A percentile compares a stretch with the other conserved stretches of the same genome.
Evolutionary conservation across 1,140 invertebrate species (phyloP).

Genomic region (Drosophila novamexicana): DNA sequence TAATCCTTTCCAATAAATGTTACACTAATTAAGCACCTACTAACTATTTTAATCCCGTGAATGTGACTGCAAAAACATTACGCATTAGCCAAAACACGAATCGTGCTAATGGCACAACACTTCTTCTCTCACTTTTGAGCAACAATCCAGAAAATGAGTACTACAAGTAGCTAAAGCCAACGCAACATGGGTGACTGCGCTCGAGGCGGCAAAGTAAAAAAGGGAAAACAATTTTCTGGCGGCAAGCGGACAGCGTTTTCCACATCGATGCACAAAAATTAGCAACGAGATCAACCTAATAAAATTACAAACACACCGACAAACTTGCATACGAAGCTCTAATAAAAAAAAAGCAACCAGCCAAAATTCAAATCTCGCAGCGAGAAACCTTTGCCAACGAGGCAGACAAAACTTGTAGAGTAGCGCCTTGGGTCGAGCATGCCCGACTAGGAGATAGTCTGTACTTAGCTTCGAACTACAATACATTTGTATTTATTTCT

Average conservation of each 20-base stretch:
- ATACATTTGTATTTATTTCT: too few species aligned
- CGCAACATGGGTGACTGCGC: constrained; percentile 67
- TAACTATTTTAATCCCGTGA: too few species aligned
- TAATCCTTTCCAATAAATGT: too few species aligned
- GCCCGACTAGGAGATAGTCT: too few species aligned
- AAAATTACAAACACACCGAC: constrained; percentile 41
- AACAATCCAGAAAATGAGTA: constrained; percentile 70
- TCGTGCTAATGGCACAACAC: constrained; percentile 77
- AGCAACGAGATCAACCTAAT: constrained; percentile 74
- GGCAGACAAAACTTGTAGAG: neutral
- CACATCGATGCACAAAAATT: constrained; percentile 78
- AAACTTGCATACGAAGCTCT: constrained; percentile 37
- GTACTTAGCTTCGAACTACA: too few species aligned
- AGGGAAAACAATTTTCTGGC: constrained; percentile 69
- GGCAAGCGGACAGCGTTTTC: constrained; percentile 68
- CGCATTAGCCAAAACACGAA: constrained; percentile 63
- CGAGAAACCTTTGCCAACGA: neutral
- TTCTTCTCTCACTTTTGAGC: constrained; percentile 66
- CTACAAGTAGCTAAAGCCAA: constrained; percentile 14
- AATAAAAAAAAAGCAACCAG: constrained; percentile 42
- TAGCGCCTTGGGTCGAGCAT: too few species aligned
- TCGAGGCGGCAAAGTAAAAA: constrained; percentile 49
- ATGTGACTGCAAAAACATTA: constrained; percentile 1
- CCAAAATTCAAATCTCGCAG: constrained; percentile 50
- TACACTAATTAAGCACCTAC: too few species aligned